Percentiles rank a stretch among this genome's conserved stretches.
Evolutionary conservation across 2,113 vertebrate species (phyloP).

Genomic region (Triplophysa siluroides): DNA sequence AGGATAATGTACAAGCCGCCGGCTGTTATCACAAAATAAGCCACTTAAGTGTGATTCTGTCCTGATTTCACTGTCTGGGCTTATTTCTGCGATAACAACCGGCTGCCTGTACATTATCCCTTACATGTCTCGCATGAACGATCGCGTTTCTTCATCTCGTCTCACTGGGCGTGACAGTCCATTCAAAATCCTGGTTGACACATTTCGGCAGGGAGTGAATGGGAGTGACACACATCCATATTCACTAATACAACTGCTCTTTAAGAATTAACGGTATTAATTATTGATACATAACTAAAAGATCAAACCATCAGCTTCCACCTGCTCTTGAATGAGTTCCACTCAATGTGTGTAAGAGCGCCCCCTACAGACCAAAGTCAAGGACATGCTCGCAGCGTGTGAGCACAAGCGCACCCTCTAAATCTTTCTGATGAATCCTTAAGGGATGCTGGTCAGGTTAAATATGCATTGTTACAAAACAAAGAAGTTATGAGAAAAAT

Average conservation of each 20-base stretch:
- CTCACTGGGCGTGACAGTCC: not conserved
- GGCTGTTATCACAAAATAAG: no score
- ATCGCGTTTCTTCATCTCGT: not conserved
- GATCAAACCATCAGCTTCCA: not conserved
- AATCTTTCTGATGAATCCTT: conserved; percentile 45
- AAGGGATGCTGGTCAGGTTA: not conserved
- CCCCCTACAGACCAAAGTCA: conserved; percentile 28
- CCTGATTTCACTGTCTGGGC: no score
- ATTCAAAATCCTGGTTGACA: not conserved
- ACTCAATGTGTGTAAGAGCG: not conserved
- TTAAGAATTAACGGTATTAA: conserved; percentile 52
- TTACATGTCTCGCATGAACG: no score
- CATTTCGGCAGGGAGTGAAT: no score
- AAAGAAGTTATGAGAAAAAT: conserved; percentile 15
- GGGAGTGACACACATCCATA: no score
- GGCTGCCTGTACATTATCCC: no score
- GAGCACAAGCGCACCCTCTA: conserved; percentile 16
- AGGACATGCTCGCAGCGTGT: not conserved
- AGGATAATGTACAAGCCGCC: no score
- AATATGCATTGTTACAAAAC: not conserved
- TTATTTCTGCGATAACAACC: no score
- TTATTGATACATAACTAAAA: conserved; percentile 39
- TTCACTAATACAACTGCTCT: not conserved
- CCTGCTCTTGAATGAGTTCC: no score
- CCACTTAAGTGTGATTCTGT: no score